Evolutionary conservation across 2,797 vertebrate genomes (phyloP), one percentile per base, ranked within the genome.

Genomic region (Thalassophryne amazonica): DNA sequence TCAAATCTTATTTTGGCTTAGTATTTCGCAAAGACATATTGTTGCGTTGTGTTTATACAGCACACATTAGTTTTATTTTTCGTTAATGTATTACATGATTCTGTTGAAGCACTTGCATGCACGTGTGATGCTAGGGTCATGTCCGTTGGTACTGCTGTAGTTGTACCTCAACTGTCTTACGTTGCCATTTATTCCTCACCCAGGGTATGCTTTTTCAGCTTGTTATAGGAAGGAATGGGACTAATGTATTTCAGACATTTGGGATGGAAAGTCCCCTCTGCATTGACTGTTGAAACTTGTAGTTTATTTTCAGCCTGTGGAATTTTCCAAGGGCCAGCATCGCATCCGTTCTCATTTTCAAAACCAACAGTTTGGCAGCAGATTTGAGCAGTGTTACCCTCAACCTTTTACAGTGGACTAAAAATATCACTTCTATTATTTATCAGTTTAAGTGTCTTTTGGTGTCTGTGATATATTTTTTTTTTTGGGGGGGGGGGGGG

Each of bases 21-120:
- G 49, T 53, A 52, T 67, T 48, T 68, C 42, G 78, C 60, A 46
- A 43, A 68, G 61, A 75, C 18, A 54, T 60, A 80, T 73, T 86
- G 78, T 81, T 80, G 77, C 69, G 70, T 68, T 31, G 4, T 46
- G 7, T 52, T 69, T 63, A n/a, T n/a, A n/a, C n/a, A n/a, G n/a
- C n/a, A n/a, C n/a, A n/a, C n/a, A n/a, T n/a, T n/a, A n/a, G n/a
- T n/a, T n/a, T n/a, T n/a, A n/a, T n/a, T n/a, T n/a, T n/a, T n/a
- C n/a, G n/a, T n/a, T n/a, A n/a, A n/a, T n/a, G n/a, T n/a, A n/a
- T n/a, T n/a, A n/a, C n/a, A n/a, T n/a, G n/a, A n/a, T n/a, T n/a
- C n/a, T n/a, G n/a, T n/a, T n/a, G n/a, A 38, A 72, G 56, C 58
- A 59, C 60, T 59, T 35, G 25, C 28, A 21, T 55, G 45, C 12